Conservation (phyloP, 2,888 invertebrate species). For the Cacoxenus indagator region DNA sequence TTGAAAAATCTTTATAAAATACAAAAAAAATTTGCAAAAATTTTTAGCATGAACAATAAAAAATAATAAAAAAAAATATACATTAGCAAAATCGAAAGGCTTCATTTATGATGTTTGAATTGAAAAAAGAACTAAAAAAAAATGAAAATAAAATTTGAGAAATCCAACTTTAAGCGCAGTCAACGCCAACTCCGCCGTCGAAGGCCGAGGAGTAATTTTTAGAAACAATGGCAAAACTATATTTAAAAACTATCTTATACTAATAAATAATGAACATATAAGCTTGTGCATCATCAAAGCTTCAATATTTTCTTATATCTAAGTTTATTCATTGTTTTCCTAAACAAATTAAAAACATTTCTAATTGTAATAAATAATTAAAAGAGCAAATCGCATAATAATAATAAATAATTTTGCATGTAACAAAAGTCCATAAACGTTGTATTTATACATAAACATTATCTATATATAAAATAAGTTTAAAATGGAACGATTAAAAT, state of each 20-base stretch:
- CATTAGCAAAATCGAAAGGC: not conserved
- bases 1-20: not conserved
- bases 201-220: too few relatives aligned
- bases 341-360: not conserved
- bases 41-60: not conserved
- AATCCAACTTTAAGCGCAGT: too few relatives aligned
- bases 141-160: not conserved
- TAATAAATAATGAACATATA: not conserved
- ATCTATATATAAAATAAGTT: constrained; percentile 6
- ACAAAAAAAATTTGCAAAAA: not conserved
- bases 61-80: not conserved
- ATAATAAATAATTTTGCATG: constrained; percentile 2
- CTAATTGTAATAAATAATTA: constrained; percentile 1
- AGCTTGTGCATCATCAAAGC: not conserved
- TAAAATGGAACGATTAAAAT: not conserved
- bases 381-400: not conserved
- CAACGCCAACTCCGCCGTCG: too few relatives aligned
- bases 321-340: constrained; percentile 15
- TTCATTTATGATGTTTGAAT: not conserved
- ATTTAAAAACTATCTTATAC: not conserved
- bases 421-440: constrained; percentile 11
- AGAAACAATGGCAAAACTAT: not conserved
- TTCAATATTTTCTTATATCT: constrained; percentile 11
- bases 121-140: not conserved
- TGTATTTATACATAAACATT: constrained; percentile 13